Base-by-base conservation (phyloP, 2,888 invertebrate genomes). In the Thera obeliscata region DNA sequence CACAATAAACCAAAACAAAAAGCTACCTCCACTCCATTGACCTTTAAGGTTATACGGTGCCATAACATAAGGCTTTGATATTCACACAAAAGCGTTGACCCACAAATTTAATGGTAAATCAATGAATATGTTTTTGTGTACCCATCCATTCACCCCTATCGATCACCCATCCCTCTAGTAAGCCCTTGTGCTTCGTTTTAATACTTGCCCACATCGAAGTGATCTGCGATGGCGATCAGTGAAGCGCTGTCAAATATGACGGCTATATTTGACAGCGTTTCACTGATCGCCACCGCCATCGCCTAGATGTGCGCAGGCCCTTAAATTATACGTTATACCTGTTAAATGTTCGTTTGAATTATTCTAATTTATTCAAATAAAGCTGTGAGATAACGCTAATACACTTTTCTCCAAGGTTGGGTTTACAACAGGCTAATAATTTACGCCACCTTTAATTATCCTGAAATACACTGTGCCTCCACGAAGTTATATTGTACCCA, bases 111-210 rank as follows among this genome's bases (percentile, higher is more conserved):
- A 66, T 64, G 58, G 55, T 61, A 66, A 69, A 64, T 64, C 69
- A 65, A 65, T 69, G 61, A 22, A 50, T 54, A 59, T 60, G 52
- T 59, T 68, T 65, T 70, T 58, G 60, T 64, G 61, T 43, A 36
- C 60, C 57, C 49, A 66, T 66, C 57, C 69, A 66, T 69, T 70
- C 64, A 66, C 57, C 61, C 50, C 55, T 61, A 70, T 64, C 63
- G 64, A 64, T 66, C n/a, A 55, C 8, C 49, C 11, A 49, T 60
- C 56, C 58, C 65, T 58, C 36, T 36, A 54, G 43, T 36, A 55
- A 68, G 58, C 65, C 50, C 61, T 65, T 48, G 62, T 49, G 54
- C 50, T 22, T 22, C 0, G 22, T 22, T 22, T 22, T 22, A 22
- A 22, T 22, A 22, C 22, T 22, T 22, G 22, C 22, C 1, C 22